These are phyloP conservation scores for Chaenocephalus aceratus DNA, from an alignment of 2,113 vertebrate genomes.

Conservation along the genomic window DNA sequence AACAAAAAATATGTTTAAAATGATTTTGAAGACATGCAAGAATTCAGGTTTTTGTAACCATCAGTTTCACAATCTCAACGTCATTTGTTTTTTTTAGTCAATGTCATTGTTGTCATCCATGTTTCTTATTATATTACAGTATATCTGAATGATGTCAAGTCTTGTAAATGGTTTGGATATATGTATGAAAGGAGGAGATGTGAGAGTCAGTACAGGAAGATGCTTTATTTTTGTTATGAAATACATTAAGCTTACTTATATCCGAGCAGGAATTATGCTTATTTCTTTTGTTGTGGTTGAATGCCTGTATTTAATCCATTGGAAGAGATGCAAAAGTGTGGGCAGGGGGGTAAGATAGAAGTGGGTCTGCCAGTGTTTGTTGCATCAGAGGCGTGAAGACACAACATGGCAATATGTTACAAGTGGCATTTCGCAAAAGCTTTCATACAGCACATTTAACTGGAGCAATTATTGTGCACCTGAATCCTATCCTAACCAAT, in stretches of 20 bases:
- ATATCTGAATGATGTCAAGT: constrained; percentile 86
- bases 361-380: background rate
- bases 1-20: constrained; percentile 68
- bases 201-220: constrained; percentile 84
- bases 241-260: constrained; percentile 92
- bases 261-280: constrained; percentile 89
- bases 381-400: constrained; percentile 7
- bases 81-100: constrained; percentile 62
- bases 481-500: background rate
- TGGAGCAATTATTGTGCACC: background rate
- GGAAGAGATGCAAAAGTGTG: constrained; percentile 63
- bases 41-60: constrained; percentile 68
- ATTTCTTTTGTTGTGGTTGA: constrained; percentile 88
- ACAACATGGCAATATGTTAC: constrained; percentile 20
- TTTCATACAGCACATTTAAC: constrained; percentile 12
- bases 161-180: constrained; percentile 85
- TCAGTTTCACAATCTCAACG: constrained; percentile 80
- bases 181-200: constrained; percentile 78
- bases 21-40: constrained; percentile 51
- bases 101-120: constrained; percentile 82
- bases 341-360: background rate
- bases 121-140: constrained; percentile 86
- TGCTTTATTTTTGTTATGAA: constrained; percentile 97
- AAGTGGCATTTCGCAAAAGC: constrained; percentile 18
- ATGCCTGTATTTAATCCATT: constrained; percentile 90